Conservation (phyloP, 2,113 vertebrate genomes). For the Cettia cetti region DNA sequence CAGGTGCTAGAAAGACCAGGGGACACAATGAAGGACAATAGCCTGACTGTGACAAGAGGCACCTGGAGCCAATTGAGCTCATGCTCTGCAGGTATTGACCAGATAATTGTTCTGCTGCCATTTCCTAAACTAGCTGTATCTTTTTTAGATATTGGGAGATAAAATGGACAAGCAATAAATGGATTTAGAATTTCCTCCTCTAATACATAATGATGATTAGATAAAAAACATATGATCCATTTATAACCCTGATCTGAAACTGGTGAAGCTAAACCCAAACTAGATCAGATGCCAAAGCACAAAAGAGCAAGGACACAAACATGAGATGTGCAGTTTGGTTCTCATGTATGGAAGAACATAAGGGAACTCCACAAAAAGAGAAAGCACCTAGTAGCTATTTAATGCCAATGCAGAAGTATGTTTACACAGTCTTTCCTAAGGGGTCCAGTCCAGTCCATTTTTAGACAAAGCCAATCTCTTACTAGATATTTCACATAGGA, state of each 20-base stretch:
- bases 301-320: background rate
- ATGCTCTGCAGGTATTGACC: background rate
- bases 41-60: rapidly evolving
- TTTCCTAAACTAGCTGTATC: background rate
- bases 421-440: background rate
- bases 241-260: background rate
- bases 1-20: background rate
- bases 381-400: background rate
- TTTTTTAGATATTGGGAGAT: background rate
- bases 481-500: background rate
- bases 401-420: background rate
- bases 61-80: background rate
- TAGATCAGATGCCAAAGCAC: background rate
- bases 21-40: background rate
- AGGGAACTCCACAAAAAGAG: background rate
- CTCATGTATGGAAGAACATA: background rate
- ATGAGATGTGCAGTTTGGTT: background rate
- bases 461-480: background rate
- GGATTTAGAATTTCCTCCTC: background rate
- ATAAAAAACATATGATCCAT: background rate
- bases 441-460: background rate
- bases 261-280: background rate
- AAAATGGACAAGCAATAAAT: background rate
- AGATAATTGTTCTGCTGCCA: background rate
- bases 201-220: background rate